phyloP scores from a whole-genome alignment of 2,797 vertebrate genomes.

The Pangasius larnaudii region DNA sequence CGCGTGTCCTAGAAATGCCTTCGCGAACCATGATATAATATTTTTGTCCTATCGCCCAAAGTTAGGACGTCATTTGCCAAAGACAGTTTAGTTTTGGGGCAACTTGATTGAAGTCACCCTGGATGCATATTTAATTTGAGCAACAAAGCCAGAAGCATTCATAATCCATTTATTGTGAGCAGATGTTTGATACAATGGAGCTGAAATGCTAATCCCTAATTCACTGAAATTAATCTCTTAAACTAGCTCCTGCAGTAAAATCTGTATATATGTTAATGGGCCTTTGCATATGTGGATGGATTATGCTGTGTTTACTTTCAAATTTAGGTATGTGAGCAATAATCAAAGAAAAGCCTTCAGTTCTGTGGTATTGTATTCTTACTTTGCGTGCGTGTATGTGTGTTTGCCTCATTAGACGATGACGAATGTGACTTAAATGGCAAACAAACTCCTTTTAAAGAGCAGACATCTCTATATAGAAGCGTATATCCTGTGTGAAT shows the following conservation, averaged over 20 bases:
- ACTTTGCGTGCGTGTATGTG: not conserved
- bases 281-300: conserved; percentile 14
- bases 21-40: not conserved
- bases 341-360: not conserved
- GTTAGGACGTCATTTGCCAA: not conserved
- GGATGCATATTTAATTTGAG: conserved; percentile 43
- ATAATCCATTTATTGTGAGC: conserved; percentile 51
- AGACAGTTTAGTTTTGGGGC: conserved; percentile 7
- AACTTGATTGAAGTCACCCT: conserved; percentile 19
- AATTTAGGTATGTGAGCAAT: conserved; percentile 23
- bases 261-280: conserved; percentile 40
- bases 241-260: conserved; percentile 45
- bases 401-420: conserved; percentile 30
- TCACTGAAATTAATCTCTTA: conserved; percentile 47
- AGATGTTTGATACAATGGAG: conserved; percentile 53
- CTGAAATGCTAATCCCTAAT: conserved; percentile 50
- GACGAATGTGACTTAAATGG: conserved; percentile 33
- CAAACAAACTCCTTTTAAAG: conserved; percentile 23
- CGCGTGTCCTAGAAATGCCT: not conserved
- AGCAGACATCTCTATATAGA: conserved; percentile 55
- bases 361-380: not conserved
- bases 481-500: conserved; percentile 49
- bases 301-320: conserved; percentile 25
- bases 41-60: not conserved
- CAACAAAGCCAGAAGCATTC: conserved; percentile 35